phyloP scores from a whole-genome alignment of 1,140 invertebrate species.

The Neodiprion fabricii region DNA sequence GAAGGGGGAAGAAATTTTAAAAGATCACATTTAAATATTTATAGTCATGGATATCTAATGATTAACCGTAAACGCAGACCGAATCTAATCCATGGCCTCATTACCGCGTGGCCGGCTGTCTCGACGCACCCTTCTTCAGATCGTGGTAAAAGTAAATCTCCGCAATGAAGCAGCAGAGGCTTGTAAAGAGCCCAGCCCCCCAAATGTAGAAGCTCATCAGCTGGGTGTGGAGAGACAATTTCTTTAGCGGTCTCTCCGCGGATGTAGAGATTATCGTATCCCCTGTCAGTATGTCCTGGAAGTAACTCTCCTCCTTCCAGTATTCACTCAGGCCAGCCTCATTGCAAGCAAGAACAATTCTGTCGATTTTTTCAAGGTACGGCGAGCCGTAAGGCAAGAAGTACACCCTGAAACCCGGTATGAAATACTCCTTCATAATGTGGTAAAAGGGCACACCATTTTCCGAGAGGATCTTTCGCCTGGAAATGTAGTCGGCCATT shows the following conservation, averaged over 20 bases:
- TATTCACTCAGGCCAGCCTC: background rate
- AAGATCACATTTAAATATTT: too few species aligned
- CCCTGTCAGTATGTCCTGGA: background rate
- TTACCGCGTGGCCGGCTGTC: too few species aligned
- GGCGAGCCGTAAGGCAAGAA: background rate
- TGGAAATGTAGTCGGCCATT: background rate
- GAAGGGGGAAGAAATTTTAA: too few species aligned
- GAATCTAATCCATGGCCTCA: too few species aligned
- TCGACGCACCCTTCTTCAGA: background rate
- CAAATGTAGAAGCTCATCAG: background rate
- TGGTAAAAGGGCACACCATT: background rate
- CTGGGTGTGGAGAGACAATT: background rate
- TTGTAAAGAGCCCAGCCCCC: background rate
- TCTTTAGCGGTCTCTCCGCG: background rate
- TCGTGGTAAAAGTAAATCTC: background rate
- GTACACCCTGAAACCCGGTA: background rate
- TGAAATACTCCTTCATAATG: background rate
- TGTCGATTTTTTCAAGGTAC: background rate
- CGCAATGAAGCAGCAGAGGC: background rate
- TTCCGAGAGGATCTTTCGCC: background rate
- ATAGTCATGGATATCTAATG: too few species aligned
- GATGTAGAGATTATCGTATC: background rate
- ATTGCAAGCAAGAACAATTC: background rate
- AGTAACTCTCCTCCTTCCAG: background rate
- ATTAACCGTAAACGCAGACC: too few species aligned